Evolutionary conservation across 2,888 invertebrate genomes (phyloP).

Genomic region (Camponotus fellah): DNA sequence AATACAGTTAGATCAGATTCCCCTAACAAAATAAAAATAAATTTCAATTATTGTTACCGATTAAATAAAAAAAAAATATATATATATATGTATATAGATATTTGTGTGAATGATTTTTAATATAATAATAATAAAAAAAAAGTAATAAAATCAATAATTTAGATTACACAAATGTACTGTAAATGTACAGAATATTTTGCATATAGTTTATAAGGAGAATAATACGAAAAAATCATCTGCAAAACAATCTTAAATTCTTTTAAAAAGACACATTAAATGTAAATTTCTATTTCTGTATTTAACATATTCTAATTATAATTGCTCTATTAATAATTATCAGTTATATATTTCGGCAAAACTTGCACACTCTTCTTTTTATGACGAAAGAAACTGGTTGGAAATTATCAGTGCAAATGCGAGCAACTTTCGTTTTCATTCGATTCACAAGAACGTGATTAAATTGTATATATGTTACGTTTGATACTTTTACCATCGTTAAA

Average conservation of each 20-base stretch:
- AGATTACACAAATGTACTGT: not conserved
- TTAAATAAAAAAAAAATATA: not conserved
- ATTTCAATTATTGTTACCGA: not conserved
- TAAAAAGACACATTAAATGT: too few relatives aligned
- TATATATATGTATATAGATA: not conserved
- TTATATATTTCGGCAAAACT: not conserved
- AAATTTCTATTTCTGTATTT: not conserved
- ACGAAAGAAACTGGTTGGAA: constrained; percentile 1
- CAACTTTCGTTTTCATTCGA: constrained; percentile 65
- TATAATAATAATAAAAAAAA: not conserved
- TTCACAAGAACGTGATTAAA: constrained; percentile 6
- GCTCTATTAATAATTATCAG: too few relatives aligned
- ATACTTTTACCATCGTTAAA: constrained; percentile 22
- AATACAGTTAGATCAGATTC: constrained; percentile 89
- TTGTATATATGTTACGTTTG: not conserved
- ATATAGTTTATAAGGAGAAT: not conserved
- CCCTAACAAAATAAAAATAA: constrained; percentile 85
- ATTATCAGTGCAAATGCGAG: not conserved
- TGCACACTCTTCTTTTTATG: not conserved
- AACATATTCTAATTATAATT: too few relatives aligned
- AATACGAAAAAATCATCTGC: not conserved
- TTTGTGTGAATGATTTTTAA: not conserved
- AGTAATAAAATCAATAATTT: not conserved
- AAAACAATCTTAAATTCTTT: not conserved
- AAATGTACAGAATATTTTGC: not conserved